Conservation (phyloP, 2,113 vertebrate species). For the Apus apus region DNA sequence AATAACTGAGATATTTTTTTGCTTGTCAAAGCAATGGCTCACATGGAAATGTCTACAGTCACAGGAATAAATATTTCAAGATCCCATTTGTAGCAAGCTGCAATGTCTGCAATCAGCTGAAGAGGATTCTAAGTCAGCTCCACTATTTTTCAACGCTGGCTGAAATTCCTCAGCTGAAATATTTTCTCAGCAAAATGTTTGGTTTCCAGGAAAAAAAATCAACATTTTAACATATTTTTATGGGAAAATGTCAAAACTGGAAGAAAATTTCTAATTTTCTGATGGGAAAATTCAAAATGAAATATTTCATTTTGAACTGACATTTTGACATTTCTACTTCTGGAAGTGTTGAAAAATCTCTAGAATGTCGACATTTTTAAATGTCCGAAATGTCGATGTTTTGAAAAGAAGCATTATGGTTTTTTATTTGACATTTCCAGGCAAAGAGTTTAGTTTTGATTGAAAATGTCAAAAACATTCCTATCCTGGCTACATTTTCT, state of each 20-base stretch:
- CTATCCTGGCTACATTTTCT: slow-evolving; percentile 65
- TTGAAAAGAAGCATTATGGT: slow-evolving; percentile 71
- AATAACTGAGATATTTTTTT: slow-evolving; percentile 22
- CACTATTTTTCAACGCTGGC: background rate
- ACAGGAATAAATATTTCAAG: background rate
- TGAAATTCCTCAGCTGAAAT: slow-evolving; percentile 51
- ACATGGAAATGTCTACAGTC: background rate
- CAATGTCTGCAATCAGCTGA: background rate
- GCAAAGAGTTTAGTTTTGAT: slow-evolving; percentile 71
- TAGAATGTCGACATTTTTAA: slow-evolving; percentile 64
- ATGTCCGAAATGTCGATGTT: slow-evolving; percentile 67
- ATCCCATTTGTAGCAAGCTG: background rate
- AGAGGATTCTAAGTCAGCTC: slow-evolving; percentile 1
- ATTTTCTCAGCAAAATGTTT: slow-evolving; percentile 49
- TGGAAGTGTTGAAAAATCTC: slow-evolving; percentile 66
- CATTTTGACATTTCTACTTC: slow-evolving; percentile 71
- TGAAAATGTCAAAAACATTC: slow-evolving; percentile 73
- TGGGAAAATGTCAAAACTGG: slow-evolving; percentile 52
- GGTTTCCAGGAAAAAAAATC: slow-evolving; percentile 22
- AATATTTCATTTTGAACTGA: slow-evolving; percentile 62
- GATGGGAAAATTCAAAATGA: slow-evolving; percentile 60
- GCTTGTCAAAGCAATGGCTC: slow-evolving; percentile 18
- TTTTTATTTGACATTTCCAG: slow-evolving; percentile 72
- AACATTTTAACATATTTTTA: slow-evolving; percentile 34
- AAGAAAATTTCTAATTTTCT: slow-evolving; percentile 70